Evolutionary conservation across 1,140 invertebrate species (phyloP), one percentile per base, ranked within the genome.

Genomic region (Drosophila nigromelanica): DNA sequence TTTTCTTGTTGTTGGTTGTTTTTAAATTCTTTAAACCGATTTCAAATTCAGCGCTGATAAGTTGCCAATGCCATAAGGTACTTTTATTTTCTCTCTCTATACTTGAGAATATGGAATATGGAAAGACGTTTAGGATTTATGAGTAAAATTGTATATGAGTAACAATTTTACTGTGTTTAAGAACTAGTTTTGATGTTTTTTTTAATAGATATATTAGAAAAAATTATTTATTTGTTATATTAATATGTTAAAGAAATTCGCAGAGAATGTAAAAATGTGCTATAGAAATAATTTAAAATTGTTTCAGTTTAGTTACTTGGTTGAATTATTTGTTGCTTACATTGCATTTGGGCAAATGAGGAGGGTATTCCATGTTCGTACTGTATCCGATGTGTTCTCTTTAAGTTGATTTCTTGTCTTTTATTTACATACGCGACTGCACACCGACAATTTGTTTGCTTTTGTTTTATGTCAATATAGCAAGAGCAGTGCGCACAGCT

Each of bases 391-490:
- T 43, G 14, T 14, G 39, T 11, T 56, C 60, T 27, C 14, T 55
- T 61, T 47, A n/a, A 30, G 48, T 21, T 48, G 54, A 45, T 50
- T 51, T 77, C 35, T 76, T 60, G 51, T 59, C 43, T 64, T 52
- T 85, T 85, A 86, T 86, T 85, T 85, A 85, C 81, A 80, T 75
- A 86, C 51, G 66, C 81, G 59, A 78, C 81, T 74, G 77, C 68
- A 79, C 64, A 67, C 71, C 76, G 76, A 79, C 82, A 87, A 86
- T 78, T 86, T 87, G 82, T 86, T 87, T 86, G 82, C 76, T 67
- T 86, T 89, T 89, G 83, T 89, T 87, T 89, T 87, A 79, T 83
- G 78, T 87, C 78, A 82, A 87, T 87, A 79, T 76, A 68, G 64
- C 64, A 79, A 62, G 76, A 82, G 76, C 68, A 64, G 70, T 58